phyloP scores from a whole-genome alignment of 1,140 invertebrate species.

The Triops cancriformis region DNA sequence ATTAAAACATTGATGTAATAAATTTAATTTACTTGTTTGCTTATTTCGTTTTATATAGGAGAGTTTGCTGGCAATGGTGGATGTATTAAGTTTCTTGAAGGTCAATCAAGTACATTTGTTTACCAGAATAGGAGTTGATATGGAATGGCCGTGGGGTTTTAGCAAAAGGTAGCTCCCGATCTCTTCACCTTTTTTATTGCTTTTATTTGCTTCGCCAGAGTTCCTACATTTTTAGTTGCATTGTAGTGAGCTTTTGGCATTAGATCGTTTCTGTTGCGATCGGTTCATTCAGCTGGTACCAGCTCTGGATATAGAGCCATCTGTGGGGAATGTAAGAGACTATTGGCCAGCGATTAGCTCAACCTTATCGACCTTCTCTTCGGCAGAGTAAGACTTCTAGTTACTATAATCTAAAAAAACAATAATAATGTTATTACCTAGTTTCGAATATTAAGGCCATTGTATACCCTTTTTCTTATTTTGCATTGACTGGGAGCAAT shows the following conservation, averaged over 20 bases:
- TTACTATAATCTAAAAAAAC: constrained; percentile 18
- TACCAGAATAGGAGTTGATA: constrained; percentile 43
- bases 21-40: no score
- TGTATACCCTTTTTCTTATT: no score
- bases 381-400: constrained; percentile 40
- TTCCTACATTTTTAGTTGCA: constrained; percentile 19
- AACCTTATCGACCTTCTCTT: constrained; percentile 39
- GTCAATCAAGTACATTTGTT: constrained; percentile 52
- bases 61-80: constrained; percentile 50
- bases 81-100: constrained; percentile 51
- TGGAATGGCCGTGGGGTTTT: constrained; percentile 47
- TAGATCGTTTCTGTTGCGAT: constrained; percentile 54
- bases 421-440: background rate
- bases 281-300: constrained; percentile 48
- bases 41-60: constrained; percentile 42
- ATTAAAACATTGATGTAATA: no score
- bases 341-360: constrained; percentile 35
- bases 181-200: background rate
- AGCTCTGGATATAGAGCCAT: constrained; percentile 51
- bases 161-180: constrained; percentile 41
- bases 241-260: constrained; percentile 50
- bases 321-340: constrained; percentile 48
- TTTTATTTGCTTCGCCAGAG: constrained; percentile 17
- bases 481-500: no score
- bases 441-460: no score